Evolutionary conservation across 2,797 vertebrate genomes (phyloP).

Genomic region (Melanotaenia parkinsoni): DNA sequence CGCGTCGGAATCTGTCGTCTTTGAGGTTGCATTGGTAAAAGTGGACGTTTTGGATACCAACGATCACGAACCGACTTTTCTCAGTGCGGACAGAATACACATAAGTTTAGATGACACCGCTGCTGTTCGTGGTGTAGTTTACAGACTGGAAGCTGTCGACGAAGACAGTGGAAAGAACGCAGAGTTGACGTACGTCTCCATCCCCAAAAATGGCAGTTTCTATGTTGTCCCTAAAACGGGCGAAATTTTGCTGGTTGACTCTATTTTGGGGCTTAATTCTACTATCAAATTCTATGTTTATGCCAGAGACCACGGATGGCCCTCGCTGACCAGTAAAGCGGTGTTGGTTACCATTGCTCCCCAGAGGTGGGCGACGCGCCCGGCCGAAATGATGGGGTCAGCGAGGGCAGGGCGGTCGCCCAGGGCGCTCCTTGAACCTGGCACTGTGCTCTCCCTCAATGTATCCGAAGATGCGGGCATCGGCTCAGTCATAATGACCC

Average conservation of each 20-base stretch:
- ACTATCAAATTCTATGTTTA: slow-evolving; percentile 82
- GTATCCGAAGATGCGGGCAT: slow-evolving; percentile 85
- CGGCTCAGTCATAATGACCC: slow-evolving; percentile 82
- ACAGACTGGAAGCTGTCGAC: slow-evolving; percentile 83
- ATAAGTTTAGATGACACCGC: slow-evolving; percentile 88
- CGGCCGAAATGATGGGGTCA: slow-evolving; percentile 20
- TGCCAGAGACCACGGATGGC: slow-evolving; percentile 87
- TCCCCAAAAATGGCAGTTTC: slow-evolving; percentile 85
- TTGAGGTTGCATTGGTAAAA: slow-evolving; percentile 82
- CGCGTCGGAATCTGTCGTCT: slow-evolving; percentile 53
- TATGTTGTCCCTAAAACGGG: slow-evolving; percentile 92
- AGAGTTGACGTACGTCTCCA: slow-evolving; percentile 85
- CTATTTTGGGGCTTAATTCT: slow-evolving; percentile 83
- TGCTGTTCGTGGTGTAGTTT: slow-evolving; percentile 83
- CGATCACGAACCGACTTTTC: slow-evolving; percentile 87
- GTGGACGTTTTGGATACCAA: slow-evolving; percentile 90
- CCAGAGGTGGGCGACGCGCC: slow-evolving; percentile 69
- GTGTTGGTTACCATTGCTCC: slow-evolving; percentile 83
- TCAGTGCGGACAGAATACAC: slow-evolving; percentile 63
- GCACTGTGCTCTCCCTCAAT: slow-evolving; percentile 72
- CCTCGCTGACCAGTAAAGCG: slow-evolving; percentile 81
- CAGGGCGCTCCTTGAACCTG: slow-evolving; percentile 72
- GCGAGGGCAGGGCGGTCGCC: slow-evolving; percentile 55
- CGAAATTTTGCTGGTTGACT: slow-evolving; percentile 88
- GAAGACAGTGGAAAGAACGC: slow-evolving; percentile 88